A percentile compares a stretch with the other conserved stretches of the same genome.
Evolutionary conservation across 2,888 invertebrate species (phyloP).

Genomic region (Yponomeuta plumbellus): DNA sequence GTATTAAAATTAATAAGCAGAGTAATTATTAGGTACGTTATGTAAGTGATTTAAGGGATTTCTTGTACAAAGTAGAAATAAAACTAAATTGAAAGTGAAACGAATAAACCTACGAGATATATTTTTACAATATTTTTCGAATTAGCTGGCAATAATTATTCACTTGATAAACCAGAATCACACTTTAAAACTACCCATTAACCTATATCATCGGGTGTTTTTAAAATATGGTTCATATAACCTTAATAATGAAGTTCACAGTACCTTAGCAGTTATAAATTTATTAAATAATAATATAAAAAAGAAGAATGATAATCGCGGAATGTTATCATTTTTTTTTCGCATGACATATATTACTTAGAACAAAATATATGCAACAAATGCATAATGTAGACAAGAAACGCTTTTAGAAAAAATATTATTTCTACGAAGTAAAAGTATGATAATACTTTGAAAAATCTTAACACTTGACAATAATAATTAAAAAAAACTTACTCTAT

Average conservation of each 20-base stretch:
- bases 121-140: background rate
- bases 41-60: background rate
- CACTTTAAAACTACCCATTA: constrained; percentile 2
- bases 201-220: no score
- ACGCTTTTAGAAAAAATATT: background rate
- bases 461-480: background rate
- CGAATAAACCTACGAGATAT: background rate
- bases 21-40: background rate
- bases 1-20: constrained; percentile 5
- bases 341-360: background rate
- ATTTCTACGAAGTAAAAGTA: background rate
- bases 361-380: constrained; percentile 5
- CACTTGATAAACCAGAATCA: background rate
- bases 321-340: constrained; percentile 8
- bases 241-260: background rate
- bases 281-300: background rate
- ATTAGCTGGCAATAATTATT: background rate
- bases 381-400: background rate
- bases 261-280: background rate
- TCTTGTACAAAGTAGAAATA: background rate
- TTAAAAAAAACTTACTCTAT: background rate
- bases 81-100: background rate
- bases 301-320: background rate
- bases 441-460: background rate
- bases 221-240: no score